Percentiles rank a stretch among this genome's conserved stretches.
Conservation (phyloP, 2,888 invertebrate species). For the Helleia helle region DNA sequence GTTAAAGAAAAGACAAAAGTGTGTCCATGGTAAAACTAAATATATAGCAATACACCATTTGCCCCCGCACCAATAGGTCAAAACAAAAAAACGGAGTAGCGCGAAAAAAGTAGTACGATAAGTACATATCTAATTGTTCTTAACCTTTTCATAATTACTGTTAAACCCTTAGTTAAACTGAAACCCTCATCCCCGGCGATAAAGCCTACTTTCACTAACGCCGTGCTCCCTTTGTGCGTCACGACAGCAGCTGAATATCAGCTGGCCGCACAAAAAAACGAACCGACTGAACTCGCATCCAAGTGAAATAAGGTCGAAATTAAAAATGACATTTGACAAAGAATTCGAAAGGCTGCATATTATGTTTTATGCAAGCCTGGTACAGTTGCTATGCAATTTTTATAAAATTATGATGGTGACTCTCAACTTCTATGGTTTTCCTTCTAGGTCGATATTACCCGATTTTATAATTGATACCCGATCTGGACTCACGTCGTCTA, state of each 20-base stretch:
- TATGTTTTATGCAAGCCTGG: background rate
- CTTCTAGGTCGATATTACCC: no score
- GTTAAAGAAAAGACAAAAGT: no score
- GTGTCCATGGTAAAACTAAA: no score
- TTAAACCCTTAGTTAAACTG: background rate
- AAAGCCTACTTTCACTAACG: background rate
- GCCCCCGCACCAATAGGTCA: background rate
- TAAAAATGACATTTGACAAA: constrained; percentile 2
- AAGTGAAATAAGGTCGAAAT: constrained; percentile 4
- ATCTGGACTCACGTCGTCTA: no score
- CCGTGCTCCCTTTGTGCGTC: background rate
- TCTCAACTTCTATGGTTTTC: no score
- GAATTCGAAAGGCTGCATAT: constrained; percentile 6
- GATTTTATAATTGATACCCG: no score
- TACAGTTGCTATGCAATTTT: constrained; percentile 1
- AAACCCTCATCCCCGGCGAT: background rate
- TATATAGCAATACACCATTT: background rate
- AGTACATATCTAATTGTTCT: constrained; percentile 4
- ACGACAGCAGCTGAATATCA: constrained; percentile 8
- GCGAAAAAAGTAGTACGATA: background rate
- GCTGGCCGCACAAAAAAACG: background rate
- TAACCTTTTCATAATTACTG: constrained; percentile 1
- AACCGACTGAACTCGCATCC: background rate
- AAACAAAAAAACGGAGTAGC: background rate
- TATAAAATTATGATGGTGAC: no score